phyloP scores from a whole-genome alignment of 2,113 vertebrate species.

The Columbina picui region DNA sequence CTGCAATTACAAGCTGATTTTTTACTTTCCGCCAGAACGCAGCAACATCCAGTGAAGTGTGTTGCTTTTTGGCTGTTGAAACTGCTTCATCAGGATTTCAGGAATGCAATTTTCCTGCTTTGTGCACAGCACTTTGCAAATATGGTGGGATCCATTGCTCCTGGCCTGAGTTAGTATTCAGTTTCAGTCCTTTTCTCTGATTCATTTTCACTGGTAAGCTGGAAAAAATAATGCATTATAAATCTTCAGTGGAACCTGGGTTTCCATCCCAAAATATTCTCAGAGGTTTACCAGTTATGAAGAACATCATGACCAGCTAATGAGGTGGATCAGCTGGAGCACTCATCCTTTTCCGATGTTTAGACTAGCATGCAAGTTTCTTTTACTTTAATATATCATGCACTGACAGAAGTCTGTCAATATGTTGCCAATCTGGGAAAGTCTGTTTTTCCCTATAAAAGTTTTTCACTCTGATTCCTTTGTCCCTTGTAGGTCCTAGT shows the following conservation, averaged over 20 bases:
- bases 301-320: neutral
- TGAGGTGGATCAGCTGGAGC: neutral
- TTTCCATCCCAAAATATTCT: neutral
- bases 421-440: neutral
- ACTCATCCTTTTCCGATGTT: neutral
- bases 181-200: neutral
- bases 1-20: neutral
- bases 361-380: neutral
- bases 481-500: neutral
- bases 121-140: neutral
- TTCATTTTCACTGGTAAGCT: neutral
- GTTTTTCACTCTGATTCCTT: neutral
- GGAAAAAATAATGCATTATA: neutral
- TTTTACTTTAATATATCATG: neutral
- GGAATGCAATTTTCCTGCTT: neutral
- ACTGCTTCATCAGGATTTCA: neutral
- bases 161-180: neutral
- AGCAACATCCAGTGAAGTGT: neutral
- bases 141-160: neutral
- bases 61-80: neutral
- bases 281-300: neutral
- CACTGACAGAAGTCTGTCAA: neutral
- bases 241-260: neutral
- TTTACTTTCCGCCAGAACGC: neutral
- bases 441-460: neutral